Conservation (phyloP, 2,113 vertebrate species). For the Pampusana beccarii region DNA sequence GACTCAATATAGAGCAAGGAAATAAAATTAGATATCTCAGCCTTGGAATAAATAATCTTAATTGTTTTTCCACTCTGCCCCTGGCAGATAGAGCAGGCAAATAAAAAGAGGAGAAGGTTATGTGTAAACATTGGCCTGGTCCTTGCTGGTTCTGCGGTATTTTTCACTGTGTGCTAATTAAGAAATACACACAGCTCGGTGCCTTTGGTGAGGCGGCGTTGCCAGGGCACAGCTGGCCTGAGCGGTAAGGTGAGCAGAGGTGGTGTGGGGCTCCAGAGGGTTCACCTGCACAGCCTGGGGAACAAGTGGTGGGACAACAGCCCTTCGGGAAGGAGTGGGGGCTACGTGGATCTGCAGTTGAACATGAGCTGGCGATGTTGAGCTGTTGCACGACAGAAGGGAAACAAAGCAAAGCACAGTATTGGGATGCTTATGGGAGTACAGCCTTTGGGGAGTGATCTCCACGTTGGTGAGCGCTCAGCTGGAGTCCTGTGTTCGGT, state of each 20-base stretch:
- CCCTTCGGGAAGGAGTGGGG: neutral
- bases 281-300: neutral
- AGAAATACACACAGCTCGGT: neutral
- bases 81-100: neutral
- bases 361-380: rapidly evolving
- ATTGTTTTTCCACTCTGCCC: neutral
- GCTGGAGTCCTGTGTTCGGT: neutral
- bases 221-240: neutral
- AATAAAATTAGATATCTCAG: neutral
- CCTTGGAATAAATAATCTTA: neutral
- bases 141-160: neutral
- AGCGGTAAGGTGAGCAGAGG: neutral
- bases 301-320: neutral
- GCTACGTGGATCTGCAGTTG: neutral
- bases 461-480: rapidly evolving
- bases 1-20: neutral
- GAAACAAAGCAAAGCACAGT: neutral
- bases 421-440: neutral
- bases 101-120: neutral
- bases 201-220: neutral
- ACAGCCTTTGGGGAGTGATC: neutral
- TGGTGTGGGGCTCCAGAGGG: neutral
- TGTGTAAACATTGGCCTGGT: neutral
- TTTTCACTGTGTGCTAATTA: neutral
- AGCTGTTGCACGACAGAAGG: neutral